Evolutionary conservation across 2,888 invertebrate species (phyloP).

Genomic region (Aphodius granarius): DNA sequence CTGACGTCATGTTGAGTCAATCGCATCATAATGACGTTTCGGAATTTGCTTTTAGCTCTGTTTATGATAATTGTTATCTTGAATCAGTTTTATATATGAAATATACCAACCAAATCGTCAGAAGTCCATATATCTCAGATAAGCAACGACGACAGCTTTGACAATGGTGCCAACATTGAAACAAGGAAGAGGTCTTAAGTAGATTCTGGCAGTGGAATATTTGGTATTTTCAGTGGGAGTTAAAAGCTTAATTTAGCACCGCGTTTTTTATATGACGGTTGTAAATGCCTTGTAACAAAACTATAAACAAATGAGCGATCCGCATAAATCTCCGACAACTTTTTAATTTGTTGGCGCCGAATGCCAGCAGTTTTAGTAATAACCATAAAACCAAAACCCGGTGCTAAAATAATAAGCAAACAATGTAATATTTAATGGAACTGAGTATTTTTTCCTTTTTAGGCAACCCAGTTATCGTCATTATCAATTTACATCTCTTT

Average conservation of each 20-base stretch:
- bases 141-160: no score
- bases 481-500: no score
- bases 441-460: no score
- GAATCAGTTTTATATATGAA: neutral
- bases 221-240: neutral
- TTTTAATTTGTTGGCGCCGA: neutral
- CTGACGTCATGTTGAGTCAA: neutral
- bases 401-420: neutral
- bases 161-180: no score
- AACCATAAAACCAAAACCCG: neutral
- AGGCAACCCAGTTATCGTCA: no score
- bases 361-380: neutral
- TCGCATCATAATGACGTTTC: neutral
- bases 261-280: neutral
- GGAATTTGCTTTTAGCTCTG: neutral
- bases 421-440: no score
- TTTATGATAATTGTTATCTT: neutral
- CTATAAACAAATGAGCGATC: neutral
- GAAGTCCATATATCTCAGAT: no score
- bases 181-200: no score
- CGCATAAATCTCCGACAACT: neutral
- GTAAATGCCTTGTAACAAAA: neutral
- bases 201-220: neutral
- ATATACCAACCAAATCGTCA: no score
- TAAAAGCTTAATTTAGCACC: neutral